Percentiles rank a stretch among this genome's conserved stretches.
Conservation (phyloP, 2,888 invertebrate genomes). For the Maniola hyperantus region DNA sequence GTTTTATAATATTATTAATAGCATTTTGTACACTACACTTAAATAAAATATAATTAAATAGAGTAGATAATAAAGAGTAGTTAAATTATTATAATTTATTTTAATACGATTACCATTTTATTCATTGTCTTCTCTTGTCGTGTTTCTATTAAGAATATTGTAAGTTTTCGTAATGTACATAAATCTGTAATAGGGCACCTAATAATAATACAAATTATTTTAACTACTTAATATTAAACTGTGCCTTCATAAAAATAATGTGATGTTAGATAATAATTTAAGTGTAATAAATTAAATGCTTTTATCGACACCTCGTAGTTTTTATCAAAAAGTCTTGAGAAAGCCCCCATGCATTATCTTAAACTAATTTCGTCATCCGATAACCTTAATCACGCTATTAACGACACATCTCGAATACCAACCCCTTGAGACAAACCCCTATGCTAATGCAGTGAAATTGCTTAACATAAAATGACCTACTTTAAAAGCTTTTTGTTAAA, state of each 20-base stretch:
- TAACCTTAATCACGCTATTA: conserved; percentile 53
- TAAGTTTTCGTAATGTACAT: conserved; percentile 37
- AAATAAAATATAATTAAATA: not conserved
- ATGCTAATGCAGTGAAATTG: conserved; percentile 68
- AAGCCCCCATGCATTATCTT: conserved; percentile 28
- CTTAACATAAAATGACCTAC: conserved; percentile 66
- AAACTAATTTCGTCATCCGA: conserved; percentile 40
- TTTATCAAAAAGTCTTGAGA: conserved; percentile 32
- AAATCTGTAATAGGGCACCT: conserved; percentile 55
- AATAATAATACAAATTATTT: conserved; percentile 55
- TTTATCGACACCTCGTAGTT: conserved; percentile 40
- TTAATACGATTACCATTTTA: not conserved
- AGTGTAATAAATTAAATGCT: conserved; percentile 51
- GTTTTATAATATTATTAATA: not conserved
- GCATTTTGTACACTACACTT: conserved; percentile 1
- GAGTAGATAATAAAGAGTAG: not conserved
- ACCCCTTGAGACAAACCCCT: conserved; percentile 59
- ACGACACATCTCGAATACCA: conserved; percentile 53
- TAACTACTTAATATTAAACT: conserved; percentile 46
- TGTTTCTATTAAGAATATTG: not conserved
- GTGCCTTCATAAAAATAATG: conserved; percentile 70
- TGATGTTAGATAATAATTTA: conserved; percentile 62
- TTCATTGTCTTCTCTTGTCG: not conserved
- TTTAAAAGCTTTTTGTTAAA: conserved; percentile 54
- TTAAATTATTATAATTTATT: conserved; percentile 9